Percentiles rank a stretch among this genome's conserved stretches.
Evolutionary conservation across 2,888 invertebrate genomes (phyloP).

Genomic region (Megamerina dolium): DNA sequence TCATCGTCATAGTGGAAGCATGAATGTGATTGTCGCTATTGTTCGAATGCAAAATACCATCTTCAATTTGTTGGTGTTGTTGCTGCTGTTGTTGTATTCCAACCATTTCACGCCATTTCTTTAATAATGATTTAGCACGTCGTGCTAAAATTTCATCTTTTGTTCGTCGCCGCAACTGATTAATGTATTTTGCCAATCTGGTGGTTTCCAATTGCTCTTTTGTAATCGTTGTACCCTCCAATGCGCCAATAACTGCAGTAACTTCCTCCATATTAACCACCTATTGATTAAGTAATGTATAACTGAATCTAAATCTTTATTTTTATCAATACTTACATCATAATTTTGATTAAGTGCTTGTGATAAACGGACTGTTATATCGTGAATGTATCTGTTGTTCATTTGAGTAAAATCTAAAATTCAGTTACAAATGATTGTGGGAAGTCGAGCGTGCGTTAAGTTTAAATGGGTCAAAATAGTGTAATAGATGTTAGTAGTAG

Average conservation of each 20-base stretch:
- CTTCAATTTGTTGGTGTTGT: conserved; percentile 17
- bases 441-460: too few species aligned
- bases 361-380: conserved; percentile 93
- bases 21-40: conserved; percentile 2
- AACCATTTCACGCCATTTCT: conserved; percentile 86
- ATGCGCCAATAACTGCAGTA: conserved; percentile 84
- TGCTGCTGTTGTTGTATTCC: conserved; percentile 51
- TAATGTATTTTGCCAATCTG: conserved; percentile 88
- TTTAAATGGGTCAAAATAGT: too few species aligned
- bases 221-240: conserved; percentile 72
- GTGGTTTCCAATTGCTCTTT: conserved; percentile 63
- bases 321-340: conserved; percentile 73
- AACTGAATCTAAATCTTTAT: background rate
- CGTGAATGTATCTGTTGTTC: too few species aligned
- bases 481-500: too few species aligned
- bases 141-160: conserved; percentile 77
- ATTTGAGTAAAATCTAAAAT: too few species aligned
- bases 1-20: background rate
- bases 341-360: conserved; percentile 94
- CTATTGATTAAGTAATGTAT: conserved; percentile 50
- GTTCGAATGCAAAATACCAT: background rate
- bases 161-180: conserved; percentile 83
- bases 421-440: too few species aligned
- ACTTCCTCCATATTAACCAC: conserved; percentile 93
- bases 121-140: conserved; percentile 85